Evolutionary conservation across 1,140 invertebrate genomes (phyloP).

Genomic region (Piezodorus guildinii): DNA sequence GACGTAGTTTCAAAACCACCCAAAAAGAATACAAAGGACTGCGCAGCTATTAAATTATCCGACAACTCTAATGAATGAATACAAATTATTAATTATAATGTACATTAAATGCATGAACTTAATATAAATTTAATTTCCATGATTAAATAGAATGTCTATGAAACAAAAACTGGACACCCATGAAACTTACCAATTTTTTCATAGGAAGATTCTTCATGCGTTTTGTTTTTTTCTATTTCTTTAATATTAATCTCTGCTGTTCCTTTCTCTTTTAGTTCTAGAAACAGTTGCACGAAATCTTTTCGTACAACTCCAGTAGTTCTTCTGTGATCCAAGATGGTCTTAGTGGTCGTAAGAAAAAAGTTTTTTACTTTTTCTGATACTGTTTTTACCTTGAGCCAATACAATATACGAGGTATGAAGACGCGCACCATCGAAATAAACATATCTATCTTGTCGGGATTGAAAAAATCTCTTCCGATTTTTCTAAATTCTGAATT

Average conservation of each 20-base stretch:
- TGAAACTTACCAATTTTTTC: no score
- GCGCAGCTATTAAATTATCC: slow-evolving; percentile 50
- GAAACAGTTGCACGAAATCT: slow-evolving; percentile 33
- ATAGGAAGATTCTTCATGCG: no score
- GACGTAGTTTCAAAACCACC: slow-evolving; percentile 54
- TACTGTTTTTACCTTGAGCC: slow-evolving; percentile 23
- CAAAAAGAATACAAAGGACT: slow-evolving; percentile 50
- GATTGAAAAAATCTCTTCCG: slow-evolving; percentile 33
- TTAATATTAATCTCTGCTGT: not conserved
- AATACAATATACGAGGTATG: slow-evolving; percentile 19
- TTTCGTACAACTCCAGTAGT: slow-evolving; percentile 35
- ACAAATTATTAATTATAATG: no score
- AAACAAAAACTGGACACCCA: no score
- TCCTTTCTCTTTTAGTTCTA: slow-evolving; percentile 26
- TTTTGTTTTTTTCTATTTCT: not conserved
- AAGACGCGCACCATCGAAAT: slow-evolving; percentile 17
- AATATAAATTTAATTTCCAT: no score
- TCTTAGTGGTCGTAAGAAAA: slow-evolving; percentile 37
- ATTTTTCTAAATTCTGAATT: slow-evolving; percentile 39
- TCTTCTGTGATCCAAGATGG: slow-evolving; percentile 35
- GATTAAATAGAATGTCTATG: no score
- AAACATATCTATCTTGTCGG: slow-evolving; percentile 28
- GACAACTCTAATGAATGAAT: slow-evolving; percentile 22
- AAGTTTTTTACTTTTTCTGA: slow-evolving; percentile 32
- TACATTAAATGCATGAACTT: no score